These are phyloP conservation scores for Orientallactaga sibirica DNA, from an alignment of 2,797 vertebrate species.

Conservation along the genomic window DNA sequence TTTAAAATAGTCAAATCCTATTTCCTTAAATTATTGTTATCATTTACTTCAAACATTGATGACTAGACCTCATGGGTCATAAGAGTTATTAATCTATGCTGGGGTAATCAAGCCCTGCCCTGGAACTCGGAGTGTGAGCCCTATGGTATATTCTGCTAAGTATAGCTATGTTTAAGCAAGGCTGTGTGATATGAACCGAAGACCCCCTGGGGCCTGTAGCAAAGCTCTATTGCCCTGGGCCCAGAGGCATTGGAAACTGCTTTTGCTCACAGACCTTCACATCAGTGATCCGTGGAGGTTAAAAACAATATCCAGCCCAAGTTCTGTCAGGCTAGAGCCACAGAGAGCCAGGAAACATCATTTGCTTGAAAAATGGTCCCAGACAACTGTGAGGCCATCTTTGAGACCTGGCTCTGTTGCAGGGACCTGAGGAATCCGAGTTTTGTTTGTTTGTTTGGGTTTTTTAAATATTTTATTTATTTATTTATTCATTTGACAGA, in stretches of 20 bases:
- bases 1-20: neutral
- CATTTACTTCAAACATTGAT: conserved; percentile 19
- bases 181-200: neutral
- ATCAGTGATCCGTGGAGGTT: neutral
- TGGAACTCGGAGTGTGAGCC: neutral
- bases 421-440: neutral
- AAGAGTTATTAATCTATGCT: neutral
- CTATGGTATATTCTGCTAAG: neutral
- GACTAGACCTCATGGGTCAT: neutral
- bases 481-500: no score
- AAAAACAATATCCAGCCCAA: neutral
- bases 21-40: conserved; percentile 3
- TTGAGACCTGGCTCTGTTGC: neutral
- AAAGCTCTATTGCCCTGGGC: neutral
- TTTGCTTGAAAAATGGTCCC: neutral
- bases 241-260: neutral
- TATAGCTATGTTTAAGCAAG: neutral
- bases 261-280: conserved; percentile 29
- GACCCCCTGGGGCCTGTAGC: neutral
- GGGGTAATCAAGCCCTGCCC: neutral
- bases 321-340: neutral
- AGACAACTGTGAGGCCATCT: neutral
- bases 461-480: no score
- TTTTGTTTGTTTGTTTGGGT: no score
- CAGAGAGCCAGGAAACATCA: neutral